Evolutionary conservation across 2,113 vertebrate species (phyloP).

Genomic region (Chamaetylas fuelleborni): DNA sequence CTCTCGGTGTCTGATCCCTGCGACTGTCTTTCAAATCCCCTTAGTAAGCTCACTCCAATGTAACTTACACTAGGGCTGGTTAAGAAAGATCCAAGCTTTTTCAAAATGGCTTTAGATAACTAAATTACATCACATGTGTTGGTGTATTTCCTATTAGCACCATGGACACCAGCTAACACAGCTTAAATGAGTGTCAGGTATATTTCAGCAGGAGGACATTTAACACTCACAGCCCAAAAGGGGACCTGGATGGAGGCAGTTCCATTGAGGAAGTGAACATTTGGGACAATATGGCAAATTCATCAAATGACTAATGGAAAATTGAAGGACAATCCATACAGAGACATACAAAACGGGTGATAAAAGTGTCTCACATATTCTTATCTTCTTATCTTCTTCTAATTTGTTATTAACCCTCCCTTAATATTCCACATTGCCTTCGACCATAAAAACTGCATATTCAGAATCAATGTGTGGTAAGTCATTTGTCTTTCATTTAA

Average conservation of each 20-base stretch:
- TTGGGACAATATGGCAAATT: not conserved
- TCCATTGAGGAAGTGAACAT: not conserved
- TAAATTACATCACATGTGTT: not conserved
- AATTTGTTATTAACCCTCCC: not conserved
- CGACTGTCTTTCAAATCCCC: slow-evolving; percentile 21
- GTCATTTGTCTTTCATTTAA: not conserved
- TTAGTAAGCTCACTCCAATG: slow-evolving; percentile 10
- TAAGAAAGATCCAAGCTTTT: slow-evolving; percentile 6
- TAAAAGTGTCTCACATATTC: not conserved
- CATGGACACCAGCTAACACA: slow-evolving; percentile 22
- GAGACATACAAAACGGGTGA: not conserved
- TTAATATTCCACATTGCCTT: not conserved
- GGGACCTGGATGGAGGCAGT: not conserved
- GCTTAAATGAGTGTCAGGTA: not conserved
- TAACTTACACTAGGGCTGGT: not conserved
- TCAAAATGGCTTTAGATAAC: slow-evolving; percentile 19
- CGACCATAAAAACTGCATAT: accelerated
- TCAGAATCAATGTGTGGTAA: not conserved
- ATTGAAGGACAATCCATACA: not conserved
- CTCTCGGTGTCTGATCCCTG: slow-evolving; percentile 32
- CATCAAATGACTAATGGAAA: not conserved
- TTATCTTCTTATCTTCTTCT: not conserved
- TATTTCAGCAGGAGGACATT: not conserved
- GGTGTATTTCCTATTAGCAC: slow-evolving; percentile 21
- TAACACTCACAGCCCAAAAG: not conserved